phyloP scores from a whole-genome alignment of 2,113 vertebrate species.

The Sphaerodactylus townsendi region DNA sequence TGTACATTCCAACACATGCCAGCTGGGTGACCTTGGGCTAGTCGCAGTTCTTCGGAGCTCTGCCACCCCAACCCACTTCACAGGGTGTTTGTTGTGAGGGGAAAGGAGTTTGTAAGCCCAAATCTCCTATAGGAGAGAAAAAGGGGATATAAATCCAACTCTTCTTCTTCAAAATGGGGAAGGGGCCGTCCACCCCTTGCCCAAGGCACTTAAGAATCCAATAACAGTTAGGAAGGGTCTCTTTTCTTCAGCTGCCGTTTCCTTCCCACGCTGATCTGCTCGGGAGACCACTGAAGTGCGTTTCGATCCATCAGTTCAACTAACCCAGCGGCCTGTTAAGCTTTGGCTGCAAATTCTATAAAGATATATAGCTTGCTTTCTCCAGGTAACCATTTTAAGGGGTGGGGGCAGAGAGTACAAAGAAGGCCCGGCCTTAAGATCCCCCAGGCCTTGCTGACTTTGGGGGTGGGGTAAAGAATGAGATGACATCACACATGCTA shows the following conservation, averaged over 20 bases:
- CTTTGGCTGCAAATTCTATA: background rate
- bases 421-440: background rate
- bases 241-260: background rate
- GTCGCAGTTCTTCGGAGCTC: no score
- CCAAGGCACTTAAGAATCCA: background rate
- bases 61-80: no score
- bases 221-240: background rate
- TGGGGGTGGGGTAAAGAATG: slow-evolving; percentile 49
- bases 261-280: background rate
- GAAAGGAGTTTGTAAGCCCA: no score
- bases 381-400: background rate
- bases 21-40: no score
- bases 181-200: no score
- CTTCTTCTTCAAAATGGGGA: no score
- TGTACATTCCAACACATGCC: no score
- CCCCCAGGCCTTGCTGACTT: background rate
- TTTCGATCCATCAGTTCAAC: no score
- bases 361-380: background rate
- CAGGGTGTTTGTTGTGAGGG: no score
- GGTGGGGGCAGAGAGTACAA: background rate
- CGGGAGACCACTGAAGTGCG: background rate
- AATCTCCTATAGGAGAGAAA: no score
- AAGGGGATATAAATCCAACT: no score
- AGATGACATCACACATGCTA: slow-evolving; percentile 77
- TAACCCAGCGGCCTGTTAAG: background rate